Conservation (phyloP, 2,888 invertebrate species). For the Cheilosia scutellata region DNA sequence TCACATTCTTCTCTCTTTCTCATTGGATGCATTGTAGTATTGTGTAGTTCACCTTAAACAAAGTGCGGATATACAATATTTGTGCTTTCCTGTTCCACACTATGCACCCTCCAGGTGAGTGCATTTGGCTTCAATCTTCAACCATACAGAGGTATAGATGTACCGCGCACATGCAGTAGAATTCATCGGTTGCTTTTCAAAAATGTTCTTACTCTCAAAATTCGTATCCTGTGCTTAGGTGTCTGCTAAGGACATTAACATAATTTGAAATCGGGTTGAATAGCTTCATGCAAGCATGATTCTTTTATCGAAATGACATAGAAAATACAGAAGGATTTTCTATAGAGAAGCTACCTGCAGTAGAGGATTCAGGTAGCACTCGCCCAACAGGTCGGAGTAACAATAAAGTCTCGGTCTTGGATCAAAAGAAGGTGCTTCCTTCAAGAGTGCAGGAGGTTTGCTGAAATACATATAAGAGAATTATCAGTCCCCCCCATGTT, state of each 20-base stretch:
- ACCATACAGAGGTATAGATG: too few species aligned
- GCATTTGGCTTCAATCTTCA: conserved; percentile 40
- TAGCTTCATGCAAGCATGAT: conserved; percentile 48
- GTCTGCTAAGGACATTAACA: conserved; percentile 48
- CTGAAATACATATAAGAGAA: conserved; percentile 16
- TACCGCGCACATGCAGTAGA: not conserved
- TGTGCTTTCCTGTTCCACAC: not conserved
- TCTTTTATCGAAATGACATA: conserved; percentile 40
- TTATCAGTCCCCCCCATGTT: conserved; percentile 4
- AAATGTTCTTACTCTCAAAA: conserved; percentile 42
- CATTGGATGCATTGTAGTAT: conserved; percentile 3
- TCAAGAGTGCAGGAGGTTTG: not conserved
- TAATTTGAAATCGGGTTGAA: conserved; percentile 61
- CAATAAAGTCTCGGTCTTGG: conserved; percentile 2
- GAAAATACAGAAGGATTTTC: not conserved
- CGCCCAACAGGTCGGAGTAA: not conserved
- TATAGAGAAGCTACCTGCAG: not conserved
- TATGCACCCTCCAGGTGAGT: conserved; percentile 37
- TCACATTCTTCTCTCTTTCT: conserved; percentile 24
- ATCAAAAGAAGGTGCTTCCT: not conserved
- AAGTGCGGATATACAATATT: conserved; percentile 21
- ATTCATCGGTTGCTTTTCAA: conserved; percentile 27
- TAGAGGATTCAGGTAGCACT: not conserved
- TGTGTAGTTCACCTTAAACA: conserved; percentile 18
- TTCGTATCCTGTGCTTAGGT: conserved; percentile 20